phyloP scores from a whole-genome alignment of 2,888 invertebrate genomes.

The Diplolepis rosae region DNA sequence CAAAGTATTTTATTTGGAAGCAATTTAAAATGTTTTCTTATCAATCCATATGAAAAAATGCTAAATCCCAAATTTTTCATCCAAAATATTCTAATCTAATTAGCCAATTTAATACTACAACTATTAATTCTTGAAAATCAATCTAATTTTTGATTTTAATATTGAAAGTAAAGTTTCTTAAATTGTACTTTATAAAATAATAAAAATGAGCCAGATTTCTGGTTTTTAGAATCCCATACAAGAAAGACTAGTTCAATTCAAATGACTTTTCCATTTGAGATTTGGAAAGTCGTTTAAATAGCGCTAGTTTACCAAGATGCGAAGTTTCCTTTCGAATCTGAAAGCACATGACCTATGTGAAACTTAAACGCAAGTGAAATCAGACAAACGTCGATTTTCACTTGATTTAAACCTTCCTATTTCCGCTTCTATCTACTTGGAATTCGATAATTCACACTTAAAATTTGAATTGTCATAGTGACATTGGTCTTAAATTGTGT shows the following conservation, averaged over 20 bases:
- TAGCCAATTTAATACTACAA: too few species aligned
- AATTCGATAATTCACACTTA: slow-evolving; percentile 17
- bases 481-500: slow-evolving; percentile 25
- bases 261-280: not conserved
- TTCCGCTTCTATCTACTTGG: not conserved
- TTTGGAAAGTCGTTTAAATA: slow-evolving; percentile 25
- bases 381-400: slow-evolving; percentile 5
- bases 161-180: not conserved
- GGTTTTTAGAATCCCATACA: not conserved
- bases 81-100: too few species aligned
- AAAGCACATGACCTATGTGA: not conserved
- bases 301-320: not conserved
- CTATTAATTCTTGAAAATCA: too few species aligned
- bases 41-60: too few species aligned
- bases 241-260: not conserved
- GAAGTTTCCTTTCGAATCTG: slow-evolving; percentile 14
- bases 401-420: slow-evolving; percentile 4
- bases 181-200: not conserved
- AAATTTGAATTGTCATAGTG: slow-evolving; percentile 17
- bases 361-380: not conserved
- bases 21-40: too few species aligned
- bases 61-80: too few species aligned
- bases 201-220: not conserved
- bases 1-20: too few species aligned
- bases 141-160: too few species aligned